phyloP scores from a whole-genome alignment of 2,888 invertebrate species.

The Xestia c-nigrum region DNA sequence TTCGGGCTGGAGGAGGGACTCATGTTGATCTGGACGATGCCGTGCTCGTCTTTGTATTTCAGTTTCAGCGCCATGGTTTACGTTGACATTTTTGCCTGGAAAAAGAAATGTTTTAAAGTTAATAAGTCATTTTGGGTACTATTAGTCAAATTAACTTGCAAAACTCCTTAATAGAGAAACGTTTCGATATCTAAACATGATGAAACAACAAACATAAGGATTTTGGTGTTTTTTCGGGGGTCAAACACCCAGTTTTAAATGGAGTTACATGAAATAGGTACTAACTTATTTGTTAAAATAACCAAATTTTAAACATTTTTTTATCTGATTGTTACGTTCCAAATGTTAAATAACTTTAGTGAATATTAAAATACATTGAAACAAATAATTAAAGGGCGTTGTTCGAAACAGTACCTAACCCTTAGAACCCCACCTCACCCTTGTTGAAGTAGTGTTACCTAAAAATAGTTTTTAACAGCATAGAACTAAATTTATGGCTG shows the following conservation, averaged over 20 bases:
- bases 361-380: conserved; percentile 10
- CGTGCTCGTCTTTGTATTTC: conserved; percentile 88
- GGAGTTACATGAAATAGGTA: background rate
- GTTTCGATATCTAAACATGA: background rate
- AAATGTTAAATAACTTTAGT: background rate
- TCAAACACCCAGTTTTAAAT: background rate
- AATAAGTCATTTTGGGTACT: background rate
- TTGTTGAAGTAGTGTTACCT: background rate
- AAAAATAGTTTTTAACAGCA: conserved; percentile 10
- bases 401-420: background rate
- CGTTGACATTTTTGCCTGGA: conserved; percentile 65
- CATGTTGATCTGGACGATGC: conserved; percentile 88
- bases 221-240: background rate
- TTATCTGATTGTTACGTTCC: background rate
- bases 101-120: background rate
- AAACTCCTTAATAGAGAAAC: background rate
- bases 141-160: background rate
- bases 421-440: too few species aligned
- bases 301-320: background rate
- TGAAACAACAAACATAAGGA: background rate
- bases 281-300: background rate
- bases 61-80: conserved; percentile 84
- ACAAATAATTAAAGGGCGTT: conserved; percentile 2
- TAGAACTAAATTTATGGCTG: background rate
- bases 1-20: conserved; percentile 78